Base-by-base conservation (phyloP, 2,113 vertebrate genomes). In the Ictalurus furcatus region DNA sequence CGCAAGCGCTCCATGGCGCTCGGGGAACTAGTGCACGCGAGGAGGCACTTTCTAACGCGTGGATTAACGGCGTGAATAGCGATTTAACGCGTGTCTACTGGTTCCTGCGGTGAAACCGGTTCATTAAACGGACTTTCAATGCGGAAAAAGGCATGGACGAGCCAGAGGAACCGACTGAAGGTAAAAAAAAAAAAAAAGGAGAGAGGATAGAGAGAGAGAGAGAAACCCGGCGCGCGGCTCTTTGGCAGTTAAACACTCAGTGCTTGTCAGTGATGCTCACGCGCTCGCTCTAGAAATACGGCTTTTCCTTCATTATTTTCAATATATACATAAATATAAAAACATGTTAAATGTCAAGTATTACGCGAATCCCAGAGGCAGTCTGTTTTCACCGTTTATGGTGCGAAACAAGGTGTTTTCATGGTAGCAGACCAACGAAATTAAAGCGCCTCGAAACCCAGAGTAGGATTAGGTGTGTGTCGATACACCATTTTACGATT, bases 81-180 rank as follows among this genome's bases (percentile, higher is more conserved):
- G 87, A 58, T 73, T 21, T 13, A 80, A 21, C 23, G 52, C 52
- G n/a, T 30, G 23, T 37, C 25, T 37, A 19, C 17, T 76, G 44
- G 71, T 79, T 89, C 59, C 73, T 54, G 58, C 48, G 52, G 17
- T 37, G 23, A 80, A 48, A 56, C 40, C 54, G 81, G 69, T 37
- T 44, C 14, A 87, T 93, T 78, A 93, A 89, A 91, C 91, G 90
- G 74, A 85, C 87, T 91, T 95, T 96, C 94, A 85, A 96, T 95
- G 95, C 94, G 92, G 94, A 95, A 91, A 92, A 89, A 94, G 95
- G 94, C 92, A 95, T 96, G 96, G 93, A 94, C 92, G 94, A 93
- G 92, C 92, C 94, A 94, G 94, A 95, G 94, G 95, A 95, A 93
- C 94, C 93, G 94, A 93, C 92, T 92, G 93, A 95, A 96, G 96